phyloP scores from a whole-genome alignment of 2,888 invertebrate species.

The Formica aserva region DNA sequence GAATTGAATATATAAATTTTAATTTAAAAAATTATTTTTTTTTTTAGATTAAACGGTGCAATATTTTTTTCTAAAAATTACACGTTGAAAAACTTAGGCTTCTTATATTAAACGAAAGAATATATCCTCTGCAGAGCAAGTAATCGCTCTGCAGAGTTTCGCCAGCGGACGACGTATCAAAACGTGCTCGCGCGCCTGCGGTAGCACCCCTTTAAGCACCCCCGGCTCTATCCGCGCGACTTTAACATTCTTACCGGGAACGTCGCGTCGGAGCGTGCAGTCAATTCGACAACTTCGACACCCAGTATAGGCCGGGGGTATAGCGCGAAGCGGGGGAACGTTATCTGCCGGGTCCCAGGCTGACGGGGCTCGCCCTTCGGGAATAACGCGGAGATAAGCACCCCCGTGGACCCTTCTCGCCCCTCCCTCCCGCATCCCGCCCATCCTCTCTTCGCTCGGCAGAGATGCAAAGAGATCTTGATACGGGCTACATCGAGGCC shows the following conservation, averaged over 20 bases:
- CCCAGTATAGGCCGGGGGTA: conserved; percentile 74
- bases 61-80: background rate
- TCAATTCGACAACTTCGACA: conserved; percentile 79
- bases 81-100: background rate
- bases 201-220: conserved; percentile 42
- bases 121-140: background rate
- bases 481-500: conserved; percentile 80
- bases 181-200: background rate
- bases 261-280: conserved; percentile 58
- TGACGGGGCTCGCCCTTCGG: conserved; percentile 85
- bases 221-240: conserved; percentile 22
- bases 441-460: conserved; percentile 71
- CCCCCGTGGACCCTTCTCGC: conserved; percentile 73
- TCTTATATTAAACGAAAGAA: background rate
- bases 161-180: background rate
- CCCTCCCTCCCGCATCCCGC: conserved; percentile 64
- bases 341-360: conserved; percentile 85
- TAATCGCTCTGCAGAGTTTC: background rate
- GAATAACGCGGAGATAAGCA: conserved; percentile 85
- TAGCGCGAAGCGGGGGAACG: conserved; percentile 76
- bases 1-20: background rate
- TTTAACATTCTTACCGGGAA: conserved; percentile 52
- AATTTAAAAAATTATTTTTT: background rate
- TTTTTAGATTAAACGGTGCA: background rate
- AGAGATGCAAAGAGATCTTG: conserved; percentile 85